phyloP scores from a whole-genome alignment of 2,113 vertebrate species.

The Chamaea fasciata region DNA sequence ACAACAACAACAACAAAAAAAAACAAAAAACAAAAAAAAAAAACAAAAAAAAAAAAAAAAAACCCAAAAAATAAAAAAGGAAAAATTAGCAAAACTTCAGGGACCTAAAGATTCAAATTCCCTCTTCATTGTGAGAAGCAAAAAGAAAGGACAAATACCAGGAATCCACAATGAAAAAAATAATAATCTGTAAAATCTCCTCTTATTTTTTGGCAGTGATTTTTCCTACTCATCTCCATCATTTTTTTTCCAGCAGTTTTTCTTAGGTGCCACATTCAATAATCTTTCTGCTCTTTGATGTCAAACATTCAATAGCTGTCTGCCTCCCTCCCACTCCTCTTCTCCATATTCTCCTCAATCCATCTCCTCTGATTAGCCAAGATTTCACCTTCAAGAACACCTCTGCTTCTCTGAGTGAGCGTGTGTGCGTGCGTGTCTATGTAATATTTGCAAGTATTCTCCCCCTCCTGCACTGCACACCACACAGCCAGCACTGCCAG shows the following conservation, averaged over 20 bases:
- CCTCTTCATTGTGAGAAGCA: not conserved
- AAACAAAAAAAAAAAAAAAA: not conserved
- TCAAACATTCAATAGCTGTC: conserved; percentile 64
- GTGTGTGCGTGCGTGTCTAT: not conserved
- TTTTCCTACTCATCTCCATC: conserved; percentile 26
- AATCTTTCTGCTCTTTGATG: conserved; percentile 49
- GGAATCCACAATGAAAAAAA: not conserved
- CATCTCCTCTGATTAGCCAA: conserved; percentile 61
- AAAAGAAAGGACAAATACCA: not conserved
- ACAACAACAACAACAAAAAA: too few relatives aligned
- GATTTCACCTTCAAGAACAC: conserved; percentile 58
- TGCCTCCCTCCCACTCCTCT: conserved; percentile 56
- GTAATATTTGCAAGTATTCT: conserved; percentile 41
- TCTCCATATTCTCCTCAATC: conserved; percentile 50
- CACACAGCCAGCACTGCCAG: not conserved
- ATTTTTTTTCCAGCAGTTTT: conserved; percentile 18
- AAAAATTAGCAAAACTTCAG: not conserved
- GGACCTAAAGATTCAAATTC: not conserved
- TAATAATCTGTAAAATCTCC: not conserved
- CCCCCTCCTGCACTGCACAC: not conserved
- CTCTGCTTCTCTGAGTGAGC: conserved; percentile 10
- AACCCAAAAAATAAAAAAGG: not conserved
- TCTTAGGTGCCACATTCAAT: conserved; percentile 52
- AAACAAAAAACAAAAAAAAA: not conserved
- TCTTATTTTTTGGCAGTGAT: not conserved